phyloP scores from a whole-genome alignment of 2,888 invertebrate genomes.

The Conus canariensis region DNA sequence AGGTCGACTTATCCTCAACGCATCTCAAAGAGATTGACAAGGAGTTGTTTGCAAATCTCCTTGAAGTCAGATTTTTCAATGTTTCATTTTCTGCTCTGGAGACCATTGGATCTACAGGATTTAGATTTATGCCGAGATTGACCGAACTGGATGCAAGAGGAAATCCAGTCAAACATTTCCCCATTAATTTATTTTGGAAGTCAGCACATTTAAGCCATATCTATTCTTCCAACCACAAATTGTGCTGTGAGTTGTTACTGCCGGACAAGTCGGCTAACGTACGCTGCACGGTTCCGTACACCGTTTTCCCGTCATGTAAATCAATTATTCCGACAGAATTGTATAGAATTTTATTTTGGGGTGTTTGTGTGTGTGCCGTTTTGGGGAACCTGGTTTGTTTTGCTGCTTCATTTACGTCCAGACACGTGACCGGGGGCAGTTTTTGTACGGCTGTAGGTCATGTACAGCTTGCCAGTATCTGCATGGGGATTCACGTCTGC shows the following conservation, averaged over 20 bases:
- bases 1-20: neutral
- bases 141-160: neutral
- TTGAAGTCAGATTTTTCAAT: neutral
- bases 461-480: no score
- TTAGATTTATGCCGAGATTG: neutral
- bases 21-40: neutral
- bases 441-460: no score
- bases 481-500: no score
- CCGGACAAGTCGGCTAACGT: no score
- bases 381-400: no score
- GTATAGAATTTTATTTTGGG: no score
- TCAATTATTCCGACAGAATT: no score
- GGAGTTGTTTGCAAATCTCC: neutral
- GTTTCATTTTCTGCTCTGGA: neutral
- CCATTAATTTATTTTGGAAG: neutral
- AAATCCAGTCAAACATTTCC: neutral
- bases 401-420: no score
- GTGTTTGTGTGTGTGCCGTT: no score
- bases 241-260: neutral
- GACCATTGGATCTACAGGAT: neutral
- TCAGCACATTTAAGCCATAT: neutral
- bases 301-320: no score
- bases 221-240: neutral
- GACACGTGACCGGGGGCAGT: no score
- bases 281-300: no score